Percentiles rank a stretch among this genome's conserved stretches.
phyloP scores from a whole-genome alignment of 2,888 invertebrate species.

The Hirtodrosophila cameraria region DNA sequence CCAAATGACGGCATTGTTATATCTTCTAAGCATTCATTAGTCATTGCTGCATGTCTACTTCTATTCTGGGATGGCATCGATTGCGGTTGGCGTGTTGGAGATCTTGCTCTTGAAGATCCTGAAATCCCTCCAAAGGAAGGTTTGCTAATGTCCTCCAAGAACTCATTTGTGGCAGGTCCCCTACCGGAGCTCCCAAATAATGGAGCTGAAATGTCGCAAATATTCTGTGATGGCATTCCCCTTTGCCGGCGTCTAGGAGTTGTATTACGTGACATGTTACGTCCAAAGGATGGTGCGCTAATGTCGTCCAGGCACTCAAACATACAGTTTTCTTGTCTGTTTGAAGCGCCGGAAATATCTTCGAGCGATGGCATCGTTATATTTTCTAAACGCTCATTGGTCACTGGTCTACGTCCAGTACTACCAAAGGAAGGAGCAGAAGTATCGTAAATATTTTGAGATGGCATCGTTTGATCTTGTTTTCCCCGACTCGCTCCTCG shows the following conservation, averaged over 20 bases:
- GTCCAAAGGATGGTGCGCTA: neutral
- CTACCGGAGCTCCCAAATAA: neutral
- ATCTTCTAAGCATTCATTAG: conserved; percentile 11
- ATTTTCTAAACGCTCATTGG: conserved; percentile 20
- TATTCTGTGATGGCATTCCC: conserved; percentile 6
- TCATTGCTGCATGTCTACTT: neutral
- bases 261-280: neutral
- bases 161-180: conserved; percentile 1
- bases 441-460: neutral
- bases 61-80: conserved; percentile 2
- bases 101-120: neutral
- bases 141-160: conserved; percentile 17
- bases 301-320: neutral
- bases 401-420: neutral
- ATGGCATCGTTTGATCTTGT: neutral
- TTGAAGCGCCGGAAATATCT: neutral
- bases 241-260: neutral
- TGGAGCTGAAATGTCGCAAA: conserved; percentile 15
- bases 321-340: neutral
- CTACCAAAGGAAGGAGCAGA: neutral
- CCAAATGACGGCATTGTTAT: conserved; percentile 17
- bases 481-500: neutral
- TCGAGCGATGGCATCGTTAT: conserved; percentile 14
- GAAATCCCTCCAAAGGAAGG: conserved; percentile 16
- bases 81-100: neutral